Conservation (phyloP, 2,888 invertebrate species). For the Sarcophaga carnaria region DNA sequence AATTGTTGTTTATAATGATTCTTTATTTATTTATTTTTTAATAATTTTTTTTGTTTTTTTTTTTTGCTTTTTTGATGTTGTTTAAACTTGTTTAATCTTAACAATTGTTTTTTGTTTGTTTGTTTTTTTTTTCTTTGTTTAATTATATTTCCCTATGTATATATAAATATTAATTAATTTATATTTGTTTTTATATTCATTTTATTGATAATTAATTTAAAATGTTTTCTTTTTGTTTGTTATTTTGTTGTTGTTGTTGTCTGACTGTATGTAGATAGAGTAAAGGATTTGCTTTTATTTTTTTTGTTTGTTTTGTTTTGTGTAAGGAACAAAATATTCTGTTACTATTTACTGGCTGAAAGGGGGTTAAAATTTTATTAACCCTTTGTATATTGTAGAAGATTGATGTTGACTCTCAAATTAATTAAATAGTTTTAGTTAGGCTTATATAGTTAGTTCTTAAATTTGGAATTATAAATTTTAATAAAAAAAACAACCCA, state of each 20-base stretch:
- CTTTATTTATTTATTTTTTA: constrained; percentile 67
- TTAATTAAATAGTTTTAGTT: constrained; percentile 35
- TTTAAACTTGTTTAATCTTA: constrained; percentile 62
- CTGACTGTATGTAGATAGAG: not conserved
- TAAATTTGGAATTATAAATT: constrained; percentile 38
- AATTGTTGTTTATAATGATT: constrained; percentile 59
- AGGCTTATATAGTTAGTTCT: constrained; percentile 69
- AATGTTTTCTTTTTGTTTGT: constrained; percentile 20
- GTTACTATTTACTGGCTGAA: not conserved
- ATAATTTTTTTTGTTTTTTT: constrained; percentile 55
- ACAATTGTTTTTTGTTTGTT: constrained; percentile 43
- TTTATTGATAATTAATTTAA: constrained; percentile 56
- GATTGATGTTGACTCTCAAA: constrained; percentile 19
- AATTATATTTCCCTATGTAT: constrained; percentile 63
- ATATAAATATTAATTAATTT: constrained; percentile 53
- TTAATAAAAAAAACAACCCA: not conserved
- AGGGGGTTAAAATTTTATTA: not conserved
- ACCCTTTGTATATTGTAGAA: constrained; percentile 25
- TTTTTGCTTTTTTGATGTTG: constrained; percentile 47
- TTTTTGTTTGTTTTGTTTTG: constrained; percentile 45
- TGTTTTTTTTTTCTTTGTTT: constrained; percentile 22
- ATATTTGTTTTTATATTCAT: constrained; percentile 7
- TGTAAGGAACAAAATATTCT: constrained; percentile 60
- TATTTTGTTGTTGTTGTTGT: constrained; percentile 21
- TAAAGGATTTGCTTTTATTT: constrained; percentile 11